Percentiles rank a stretch among this genome's conserved stretches.
phyloP scores from a whole-genome alignment of 2,888 invertebrate species.

The Meteorus cinctellus region DNA sequence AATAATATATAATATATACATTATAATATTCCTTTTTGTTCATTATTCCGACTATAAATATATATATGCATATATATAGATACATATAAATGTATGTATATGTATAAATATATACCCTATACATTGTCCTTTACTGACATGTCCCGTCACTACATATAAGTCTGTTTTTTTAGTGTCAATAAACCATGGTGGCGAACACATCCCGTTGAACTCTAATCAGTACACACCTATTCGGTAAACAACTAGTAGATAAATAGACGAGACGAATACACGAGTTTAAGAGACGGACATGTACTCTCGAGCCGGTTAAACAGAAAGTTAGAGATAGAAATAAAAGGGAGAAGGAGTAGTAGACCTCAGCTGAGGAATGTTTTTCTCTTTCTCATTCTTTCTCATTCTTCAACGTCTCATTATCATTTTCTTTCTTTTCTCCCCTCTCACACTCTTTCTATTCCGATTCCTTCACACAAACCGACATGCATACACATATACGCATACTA shows the following conservation, averaged over 20 bases:
- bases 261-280: constrained; percentile 61
- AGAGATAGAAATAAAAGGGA: constrained; percentile 40
- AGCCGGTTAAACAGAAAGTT: constrained; percentile 41
- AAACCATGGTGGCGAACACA: constrained; percentile 22
- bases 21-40: constrained; percentile 37
- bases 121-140: constrained; percentile 46
- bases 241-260: constrained; percentile 66
- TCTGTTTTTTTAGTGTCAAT: constrained; percentile 1
- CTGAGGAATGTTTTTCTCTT: constrained; percentile 26
- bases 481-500: constrained; percentile 28
- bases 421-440: constrained; percentile 49
- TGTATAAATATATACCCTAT: constrained; percentile 51
- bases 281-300: constrained; percentile 62
- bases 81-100: neutral
- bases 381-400: constrained; percentile 25
- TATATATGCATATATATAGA: neutral
- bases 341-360: constrained; percentile 38
- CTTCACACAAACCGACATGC: constrained; percentile 8
- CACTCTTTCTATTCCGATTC: neutral
- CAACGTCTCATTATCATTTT: constrained; percentile 36
- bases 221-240: constrained; percentile 56
- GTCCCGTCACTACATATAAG: constrained; percentile 2
- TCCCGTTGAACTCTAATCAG: constrained; percentile 36
- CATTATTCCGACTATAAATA: constrained; percentile 10
- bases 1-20: constrained; percentile 49